Evolutionary conservation across 2,888 invertebrate genomes (phyloP).

Genomic region (Cheilosia pagana): DNA sequence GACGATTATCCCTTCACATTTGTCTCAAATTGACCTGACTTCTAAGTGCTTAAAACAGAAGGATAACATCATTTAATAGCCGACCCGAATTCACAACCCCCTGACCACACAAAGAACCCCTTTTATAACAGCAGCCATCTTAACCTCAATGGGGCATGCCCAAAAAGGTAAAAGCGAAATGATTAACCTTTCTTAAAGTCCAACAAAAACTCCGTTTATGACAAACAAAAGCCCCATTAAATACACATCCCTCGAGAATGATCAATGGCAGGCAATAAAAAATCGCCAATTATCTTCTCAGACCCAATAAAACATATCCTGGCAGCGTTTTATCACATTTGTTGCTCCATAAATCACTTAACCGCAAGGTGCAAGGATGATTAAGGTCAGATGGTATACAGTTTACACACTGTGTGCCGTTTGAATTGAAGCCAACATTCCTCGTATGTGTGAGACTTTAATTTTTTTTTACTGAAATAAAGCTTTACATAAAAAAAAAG

Average conservation of each 20-base stretch:
- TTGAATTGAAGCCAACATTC: background rate
- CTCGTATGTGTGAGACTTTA: background rate
- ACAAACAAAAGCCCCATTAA: constrained; percentile 8
- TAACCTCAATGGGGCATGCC: background rate
- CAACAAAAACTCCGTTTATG: constrained; percentile 15
- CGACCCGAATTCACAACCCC: background rate
- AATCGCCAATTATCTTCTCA: constrained; percentile 44
- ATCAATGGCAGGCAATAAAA: constrained; percentile 44
- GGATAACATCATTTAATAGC: background rate
- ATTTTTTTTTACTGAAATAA: constrained; percentile 7
- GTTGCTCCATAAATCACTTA: constrained; percentile 34
- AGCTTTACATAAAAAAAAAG: constrained; percentile 9
- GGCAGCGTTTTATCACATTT: constrained; percentile 41
- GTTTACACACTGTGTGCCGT: background rate
- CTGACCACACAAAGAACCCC: background rate
- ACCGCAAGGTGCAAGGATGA: constrained; percentile 31
- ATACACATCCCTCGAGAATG: constrained; percentile 26
- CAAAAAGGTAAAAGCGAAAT: constrained; percentile 14
- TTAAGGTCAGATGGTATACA: constrained; percentile 5
- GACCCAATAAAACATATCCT: constrained; percentile 45
- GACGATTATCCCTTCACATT: background rate
- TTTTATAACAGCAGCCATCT: background rate
- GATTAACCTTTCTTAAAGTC: constrained; percentile 18
- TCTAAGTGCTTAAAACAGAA: background rate
- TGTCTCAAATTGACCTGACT: background rate